Evolutionary conservation across 2,113 vertebrate genomes (phyloP), one percentile per base, ranked within the genome.

Genomic region (Limnothrissa miodon): DNA sequence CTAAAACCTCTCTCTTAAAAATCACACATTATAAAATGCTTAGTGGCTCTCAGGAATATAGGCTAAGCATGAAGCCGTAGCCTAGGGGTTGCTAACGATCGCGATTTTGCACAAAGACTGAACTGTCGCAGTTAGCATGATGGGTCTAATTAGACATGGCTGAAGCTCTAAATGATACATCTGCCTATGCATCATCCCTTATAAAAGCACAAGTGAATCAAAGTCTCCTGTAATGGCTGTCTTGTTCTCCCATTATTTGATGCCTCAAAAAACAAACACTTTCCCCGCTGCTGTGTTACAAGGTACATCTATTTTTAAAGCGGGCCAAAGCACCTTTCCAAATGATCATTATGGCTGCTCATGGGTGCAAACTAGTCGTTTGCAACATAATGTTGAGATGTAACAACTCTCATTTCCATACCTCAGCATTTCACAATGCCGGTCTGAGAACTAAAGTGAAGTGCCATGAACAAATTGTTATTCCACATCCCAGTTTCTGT

Each of bases 81-180:
- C 89, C 88, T 89, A 85, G 88, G 91, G 90, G 87, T 82, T 89
- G 90, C 86, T 88, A 82, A 86, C 86, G 88, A 88, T 84, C 80
- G 78, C 39, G 83, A 81, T 81, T 90, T 83, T 81, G 83, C 85
- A 85, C 84, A 83, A 89, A 92, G 87, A 91, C 87, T 87, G 83
- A 92, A 87, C 89, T 83, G 86, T 92, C 89, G 87, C 86, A 15
- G 87, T 85, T 86, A 45, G 83, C 84, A 84, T 91, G 92, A 91
- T 89, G 83, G 89, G 86, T 78, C 87, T 87, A 62, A 92, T 93
- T 93, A 92, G 90, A 90, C 87, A 91, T 85, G 90, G 89, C 84
- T 89, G 85, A 87, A 78, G 79, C 87, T 81, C 87, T 80, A 79
- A 89, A 88, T 86, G 88, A 84, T 90, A 87, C 85, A 48, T 86